Base-by-base conservation (phyloP, 2,888 invertebrate species). In the Drosophila hamatofila region DNA sequence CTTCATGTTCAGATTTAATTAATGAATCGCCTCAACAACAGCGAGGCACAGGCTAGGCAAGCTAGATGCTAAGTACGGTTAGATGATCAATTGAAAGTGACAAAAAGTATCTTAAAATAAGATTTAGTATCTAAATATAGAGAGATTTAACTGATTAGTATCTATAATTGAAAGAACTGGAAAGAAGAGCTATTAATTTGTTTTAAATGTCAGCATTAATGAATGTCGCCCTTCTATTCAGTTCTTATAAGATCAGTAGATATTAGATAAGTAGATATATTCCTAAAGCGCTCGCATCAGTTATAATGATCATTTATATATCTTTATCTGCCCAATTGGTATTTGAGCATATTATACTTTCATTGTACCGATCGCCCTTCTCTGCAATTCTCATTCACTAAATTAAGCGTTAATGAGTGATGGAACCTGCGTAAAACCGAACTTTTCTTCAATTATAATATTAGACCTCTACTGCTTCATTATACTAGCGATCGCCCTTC, bases 1-100 rank as follows among this genome's bases (percentile, higher is more conserved):
- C 69, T 68, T 65, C 66, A 69, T 76, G 79, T 72, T 78, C 69
- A 69, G 58, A 51, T 73, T 77, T 80, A 88, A 88, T 85, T 88
- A 88, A 86, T 86, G 85, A 63, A 73, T 61, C 57, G 70, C 58
- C n/a, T 62, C 68, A 37, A 63, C 49, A 46, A 58, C 55, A 52
- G 42, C 55, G 57, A 62, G 54, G 49, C 78, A 75, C 78, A 75
- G 65, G 70, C 74, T 58, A 55, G 49, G 42, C 58, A 51, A 44
- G 9, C 41, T 11, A 16, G 37, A 55, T 30, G 44, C 54, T 48
- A 61, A 41, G 56, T 59, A 46, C 56, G n/a, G 44, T 55, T 23
- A 23, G 21, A 42, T 66, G 44, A 55, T 54, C 16, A 49, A 49
- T 66, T 21, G 27, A 64, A 65, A 44, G 30, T 52, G 46, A n/a